Evolutionary conservation across 2,113 vertebrate genomes (phyloP), one percentile per base, ranked within the genome.

Genomic region (Hippoglossus stenolepis): DNA sequence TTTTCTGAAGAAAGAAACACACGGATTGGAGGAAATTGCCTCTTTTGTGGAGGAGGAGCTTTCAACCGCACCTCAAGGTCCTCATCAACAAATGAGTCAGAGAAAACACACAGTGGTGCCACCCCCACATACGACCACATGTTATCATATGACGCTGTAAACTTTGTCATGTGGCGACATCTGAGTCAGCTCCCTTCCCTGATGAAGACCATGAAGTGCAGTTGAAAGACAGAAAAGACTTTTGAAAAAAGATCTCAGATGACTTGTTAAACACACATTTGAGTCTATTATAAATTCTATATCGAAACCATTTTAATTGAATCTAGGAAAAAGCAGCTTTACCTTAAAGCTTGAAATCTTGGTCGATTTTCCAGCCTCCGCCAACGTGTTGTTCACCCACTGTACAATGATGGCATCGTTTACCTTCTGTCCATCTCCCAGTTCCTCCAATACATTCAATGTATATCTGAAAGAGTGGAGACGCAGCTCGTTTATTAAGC

Each of bases 261-360:
- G 2, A 49, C 47, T 18, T 61, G 14, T 23, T 18, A 13, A 12
- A 64, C 23, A 20, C 11, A 54, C 5, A 49, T 54, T 54, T 43
- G 0, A 21, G 3, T 20, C 3, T n/a, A 63, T 31, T 53, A 24
- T n/a, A 14, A 23, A 18, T 51, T 38, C 1, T 17, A n/a, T 28
- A 54, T 11, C 10, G 6, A 38, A 47, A 49, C 15, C 21, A 23
- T 61, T 61, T 38, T 17, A 17, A 10, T 10, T 4, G 4, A 40
- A 28, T 38, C 21, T 18, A 7, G 70, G 9, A 14, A 57, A 51
- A 53, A 28, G 26, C 0, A 0, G 2, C 2, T 21, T 80, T 68
- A 98, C 98, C 96, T 98, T 99, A 89, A 99, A 99, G 85, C 96
- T 95, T 65, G 95, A 92, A 88, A 99, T 97, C 75, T 84, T 92